Conservation (phyloP, 1,140 invertebrate genomes). For the Drosophila ananassae region DNA sequence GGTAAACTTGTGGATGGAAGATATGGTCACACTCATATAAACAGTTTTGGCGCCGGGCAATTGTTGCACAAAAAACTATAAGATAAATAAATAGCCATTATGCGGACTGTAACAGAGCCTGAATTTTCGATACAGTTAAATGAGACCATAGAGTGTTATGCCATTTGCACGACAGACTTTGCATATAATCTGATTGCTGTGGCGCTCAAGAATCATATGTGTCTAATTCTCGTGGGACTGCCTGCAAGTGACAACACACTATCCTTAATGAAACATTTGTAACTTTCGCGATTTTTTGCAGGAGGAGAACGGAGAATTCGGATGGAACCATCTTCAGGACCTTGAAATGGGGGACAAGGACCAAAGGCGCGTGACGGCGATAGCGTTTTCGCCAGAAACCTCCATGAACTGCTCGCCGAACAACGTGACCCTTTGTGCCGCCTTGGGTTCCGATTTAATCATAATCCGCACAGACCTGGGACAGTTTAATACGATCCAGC, state of each 20-base stretch:
- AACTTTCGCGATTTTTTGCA: conserved; percentile 7
- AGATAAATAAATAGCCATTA: conserved; percentile 12
- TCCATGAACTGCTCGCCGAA: conserved; percentile 87
- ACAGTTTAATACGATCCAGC: conserved; percentile 79
- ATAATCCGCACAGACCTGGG: conserved; percentile 86
- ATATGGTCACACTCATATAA: conserved; percentile 16
- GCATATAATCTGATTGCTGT: conserved; percentile 73
- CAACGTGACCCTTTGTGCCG: conserved; percentile 86
- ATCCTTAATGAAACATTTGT: neutral
- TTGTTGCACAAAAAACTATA: conserved; percentile 16
- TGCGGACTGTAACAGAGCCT: conserved; percentile 42
- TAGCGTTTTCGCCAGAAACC: conserved; percentile 88
- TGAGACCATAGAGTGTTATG: conserved; percentile 61
- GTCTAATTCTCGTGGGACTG: conserved; percentile 63
- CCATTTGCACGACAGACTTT: conserved; percentile 74
- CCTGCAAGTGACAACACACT: conserved; percentile 54
- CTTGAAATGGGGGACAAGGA: conserved; percentile 84
- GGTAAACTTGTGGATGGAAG: too few species aligned
- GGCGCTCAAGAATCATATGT: conserved; percentile 50
- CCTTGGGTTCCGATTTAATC: conserved; percentile 86
- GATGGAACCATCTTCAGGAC: conserved; percentile 73
- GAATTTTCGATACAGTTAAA: conserved; percentile 50
- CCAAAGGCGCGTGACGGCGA: conserved; percentile 82
- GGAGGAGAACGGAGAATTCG: conserved; percentile 73
- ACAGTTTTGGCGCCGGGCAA: conserved; percentile 25